A percentile compares a stretch with the other conserved stretches of the same genome.
Conservation (phyloP, 1,140 invertebrate species). For the Caenorhabditis inopinata region DNA sequence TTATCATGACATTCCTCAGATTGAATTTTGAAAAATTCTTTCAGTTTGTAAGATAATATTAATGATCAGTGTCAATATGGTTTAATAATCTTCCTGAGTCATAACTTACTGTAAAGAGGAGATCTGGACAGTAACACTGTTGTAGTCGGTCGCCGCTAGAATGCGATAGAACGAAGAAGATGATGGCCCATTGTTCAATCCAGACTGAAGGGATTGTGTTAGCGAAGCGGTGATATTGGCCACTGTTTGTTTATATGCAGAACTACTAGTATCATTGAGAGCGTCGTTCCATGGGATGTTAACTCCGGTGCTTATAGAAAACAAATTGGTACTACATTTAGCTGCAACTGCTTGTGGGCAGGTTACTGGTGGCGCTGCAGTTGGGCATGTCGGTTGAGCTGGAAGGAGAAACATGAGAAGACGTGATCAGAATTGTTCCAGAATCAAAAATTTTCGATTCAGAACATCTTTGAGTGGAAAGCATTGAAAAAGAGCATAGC, state of each 20-base stretch:
- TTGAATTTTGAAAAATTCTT: too few relatives aligned
- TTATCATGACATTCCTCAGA: too few relatives aligned
- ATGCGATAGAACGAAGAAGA: background rate
- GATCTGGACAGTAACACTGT: background rate
- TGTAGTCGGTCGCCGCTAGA: background rate
- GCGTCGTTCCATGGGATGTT: background rate
- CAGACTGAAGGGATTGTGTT: background rate
- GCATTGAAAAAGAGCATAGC: too few relatives aligned
- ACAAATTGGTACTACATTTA: background rate
- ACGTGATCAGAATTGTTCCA: too few relatives aligned
- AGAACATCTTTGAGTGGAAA: too few relatives aligned
- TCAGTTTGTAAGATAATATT: too few relatives aligned
- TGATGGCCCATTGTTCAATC: background rate
- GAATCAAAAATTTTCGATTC: too few relatives aligned
- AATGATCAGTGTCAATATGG: too few relatives aligned
- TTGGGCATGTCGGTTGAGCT: constrained; percentile 2
- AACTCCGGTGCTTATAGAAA: background rate
- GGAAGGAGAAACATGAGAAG: background rate
- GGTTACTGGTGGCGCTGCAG: background rate
- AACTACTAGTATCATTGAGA: background rate
- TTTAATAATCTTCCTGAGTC: too few relatives aligned
- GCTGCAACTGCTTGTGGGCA: background rate
- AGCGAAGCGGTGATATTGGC: background rate
- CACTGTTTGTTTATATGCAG: background rate
- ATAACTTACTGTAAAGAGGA: background rate